phyloP scores from a whole-genome alignment of 2,888 invertebrate genomes.

The Tachina grossa region DNA sequence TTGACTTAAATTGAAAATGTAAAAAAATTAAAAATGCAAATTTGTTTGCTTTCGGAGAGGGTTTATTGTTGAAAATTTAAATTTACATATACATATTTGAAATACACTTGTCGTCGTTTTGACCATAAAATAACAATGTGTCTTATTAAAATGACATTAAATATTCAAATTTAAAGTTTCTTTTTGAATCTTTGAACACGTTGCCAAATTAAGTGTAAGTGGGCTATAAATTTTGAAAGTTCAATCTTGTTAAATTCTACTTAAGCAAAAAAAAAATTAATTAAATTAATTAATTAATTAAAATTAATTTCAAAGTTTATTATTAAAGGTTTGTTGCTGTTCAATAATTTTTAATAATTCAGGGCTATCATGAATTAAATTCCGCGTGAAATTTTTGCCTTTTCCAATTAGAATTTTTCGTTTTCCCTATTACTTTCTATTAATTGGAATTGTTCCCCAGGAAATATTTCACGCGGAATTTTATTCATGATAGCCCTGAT shows the following conservation, averaged over 20 bases:
- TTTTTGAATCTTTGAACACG: neutral
- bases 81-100: constrained; percentile 36
- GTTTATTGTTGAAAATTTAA: constrained; percentile 32
- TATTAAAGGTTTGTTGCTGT: too few relatives aligned
- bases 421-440: too few relatives aligned
- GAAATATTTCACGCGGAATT: too few relatives aligned
- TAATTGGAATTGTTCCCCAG: too few relatives aligned
- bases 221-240: neutral
- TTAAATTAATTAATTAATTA: too few relatives aligned
- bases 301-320: too few relatives aligned
- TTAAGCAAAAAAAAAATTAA: too few relatives aligned
- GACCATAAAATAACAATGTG: constrained; percentile 56
- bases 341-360: too few relatives aligned
- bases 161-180: constrained; percentile 4
- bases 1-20: constrained; percentile 41
- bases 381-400: too few relatives aligned
- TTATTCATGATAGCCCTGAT: too few relatives aligned
- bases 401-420: too few relatives aligned
- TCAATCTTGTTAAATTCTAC: neutral
- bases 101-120: constrained; percentile 61
- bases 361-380: too few relatives aligned
- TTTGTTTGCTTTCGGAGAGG: constrained; percentile 35
- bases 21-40: constrained; percentile 16
- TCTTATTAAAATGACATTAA: constrained; percentile 30
- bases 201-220: constrained; percentile 25